A percentile compares a stretch with the other conserved stretches of the same genome.
These are phyloP conservation scores for Hestina assimilis DNA, from an alignment of 1,140 invertebrate genomes.

Conservation along the genomic window DNA sequence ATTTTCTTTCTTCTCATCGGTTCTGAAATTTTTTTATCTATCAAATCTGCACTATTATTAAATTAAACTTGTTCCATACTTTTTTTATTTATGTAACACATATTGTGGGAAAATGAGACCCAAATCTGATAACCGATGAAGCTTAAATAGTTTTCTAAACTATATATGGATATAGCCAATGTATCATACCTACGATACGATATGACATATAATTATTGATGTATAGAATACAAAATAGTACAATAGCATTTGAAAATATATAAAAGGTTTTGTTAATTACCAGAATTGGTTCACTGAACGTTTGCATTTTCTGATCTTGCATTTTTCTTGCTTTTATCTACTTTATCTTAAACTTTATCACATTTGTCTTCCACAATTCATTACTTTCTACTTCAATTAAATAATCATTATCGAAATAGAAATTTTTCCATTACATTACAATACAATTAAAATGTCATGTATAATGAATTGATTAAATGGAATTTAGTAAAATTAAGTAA, in stretches of 20 bases:
- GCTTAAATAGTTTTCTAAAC: too few relatives aligned
- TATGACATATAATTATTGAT: too few relatives aligned
- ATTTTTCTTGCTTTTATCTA: neutral
- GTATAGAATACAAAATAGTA: too few relatives aligned
- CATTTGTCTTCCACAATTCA: constrained; percentile 18
- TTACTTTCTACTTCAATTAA: constrained; percentile 10
- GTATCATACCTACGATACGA: too few relatives aligned
- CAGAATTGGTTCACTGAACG: too few relatives aligned
- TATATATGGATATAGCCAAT: too few relatives aligned
- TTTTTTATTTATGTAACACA: too few relatives aligned
- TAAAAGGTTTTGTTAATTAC: too few relatives aligned
- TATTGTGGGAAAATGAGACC: neutral
- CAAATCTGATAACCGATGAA: too few relatives aligned
- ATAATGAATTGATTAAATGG: constrained; percentile 65
- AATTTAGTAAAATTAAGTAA: constrained; percentile 73
- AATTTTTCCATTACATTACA: constrained; percentile 8
- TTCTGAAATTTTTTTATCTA: neutral
- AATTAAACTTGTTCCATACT: neutral
- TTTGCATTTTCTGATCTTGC: constrained; percentile 8
- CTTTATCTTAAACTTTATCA: constrained; percentile 1
- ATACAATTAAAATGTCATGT: constrained; percentile 16
- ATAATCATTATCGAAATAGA: neutral
- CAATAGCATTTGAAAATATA: constrained; percentile 3
- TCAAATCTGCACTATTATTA: neutral
- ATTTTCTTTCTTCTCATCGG: constrained; percentile 2